A percentile compares a stretch with the other conserved stretches of the same genome.
Evolutionary conservation across 2,797 vertebrate genomes (phyloP).

Genomic region (Rhinella marina): DNA sequence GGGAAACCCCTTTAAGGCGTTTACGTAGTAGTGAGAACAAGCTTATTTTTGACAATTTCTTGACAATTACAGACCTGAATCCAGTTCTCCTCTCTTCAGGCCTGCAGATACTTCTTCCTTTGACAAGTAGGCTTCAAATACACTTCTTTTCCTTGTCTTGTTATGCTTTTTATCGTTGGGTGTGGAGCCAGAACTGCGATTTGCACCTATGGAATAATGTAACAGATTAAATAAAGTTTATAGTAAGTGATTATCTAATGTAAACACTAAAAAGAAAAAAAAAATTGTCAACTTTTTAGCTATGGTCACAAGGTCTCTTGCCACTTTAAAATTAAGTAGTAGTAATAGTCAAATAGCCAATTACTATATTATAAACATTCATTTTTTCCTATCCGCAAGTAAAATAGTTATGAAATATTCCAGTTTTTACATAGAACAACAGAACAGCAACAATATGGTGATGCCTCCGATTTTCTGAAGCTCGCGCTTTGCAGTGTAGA

Average conservation of each 20-base stretch:
- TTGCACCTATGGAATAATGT: slow-evolving; percentile 66
- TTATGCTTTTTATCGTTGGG: slow-evolving; percentile 74
- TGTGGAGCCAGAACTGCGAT: slow-evolving; percentile 67
- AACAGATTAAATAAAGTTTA: neutral
- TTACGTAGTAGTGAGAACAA: neutral
- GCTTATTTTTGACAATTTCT: neutral
- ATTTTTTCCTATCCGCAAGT: too few species aligned
- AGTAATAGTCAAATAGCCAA: too few species aligned
- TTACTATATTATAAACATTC: too few species aligned
- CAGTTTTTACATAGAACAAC: too few species aligned
- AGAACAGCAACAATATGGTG: too few species aligned
- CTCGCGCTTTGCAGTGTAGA: too few species aligned
- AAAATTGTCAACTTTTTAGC: neutral
- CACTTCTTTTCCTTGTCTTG: slow-evolving; percentile 80
- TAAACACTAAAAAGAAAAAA: too few species aligned
- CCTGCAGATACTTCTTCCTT: slow-evolving; percentile 86
- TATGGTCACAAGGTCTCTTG: too few species aligned
- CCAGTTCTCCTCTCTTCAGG: slow-evolving; percentile 88
- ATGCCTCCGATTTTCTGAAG: too few species aligned
- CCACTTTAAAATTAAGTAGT: too few species aligned
- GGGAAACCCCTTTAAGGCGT: too few species aligned
- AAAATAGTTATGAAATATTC: too few species aligned
- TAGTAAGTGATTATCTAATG: neutral
- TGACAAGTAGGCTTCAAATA: slow-evolving; percentile 90
- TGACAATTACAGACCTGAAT: slow-evolving; percentile 80